A percentile compares a stretch with the other conserved stretches of the same genome.
Evolutionary conservation across 2,888 invertebrate species (phyloP).

Genomic region (Drosophila nigritarsus): DNA sequence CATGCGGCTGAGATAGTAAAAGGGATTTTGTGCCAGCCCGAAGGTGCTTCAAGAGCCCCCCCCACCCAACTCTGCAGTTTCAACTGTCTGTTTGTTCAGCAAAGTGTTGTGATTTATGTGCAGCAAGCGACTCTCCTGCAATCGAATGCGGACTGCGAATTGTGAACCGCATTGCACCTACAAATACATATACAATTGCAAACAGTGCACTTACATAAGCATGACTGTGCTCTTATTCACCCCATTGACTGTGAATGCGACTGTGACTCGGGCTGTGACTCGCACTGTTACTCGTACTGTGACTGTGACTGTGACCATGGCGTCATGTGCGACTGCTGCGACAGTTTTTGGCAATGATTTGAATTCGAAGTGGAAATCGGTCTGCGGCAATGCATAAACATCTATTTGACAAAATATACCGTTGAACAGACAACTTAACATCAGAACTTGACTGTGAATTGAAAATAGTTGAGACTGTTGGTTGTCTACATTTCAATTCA

Average conservation of each 20-base stretch:
- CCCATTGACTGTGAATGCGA: constrained; percentile 4
- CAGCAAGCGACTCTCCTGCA: constrained; percentile 36
- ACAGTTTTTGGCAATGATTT: constrained; percentile 37
- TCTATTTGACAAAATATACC: constrained; percentile 18
- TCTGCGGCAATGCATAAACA: constrained; percentile 45
- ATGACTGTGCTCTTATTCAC: neutral
- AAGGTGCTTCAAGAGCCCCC: constrained; percentile 5
- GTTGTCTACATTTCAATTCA: neutral
- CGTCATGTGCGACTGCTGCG: constrained; percentile 47
- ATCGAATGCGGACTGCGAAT: constrained; percentile 52
- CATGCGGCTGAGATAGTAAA: constrained; percentile 57
- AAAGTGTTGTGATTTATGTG: constrained; percentile 70
- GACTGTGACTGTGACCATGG: constrained; percentile 40
- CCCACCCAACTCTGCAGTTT: neutral
- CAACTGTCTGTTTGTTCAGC: constrained; percentile 53
- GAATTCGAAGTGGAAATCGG: constrained; percentile 22
- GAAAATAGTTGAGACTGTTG: neutral
- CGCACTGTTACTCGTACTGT: constrained; percentile 5
- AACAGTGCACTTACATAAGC: neutral
- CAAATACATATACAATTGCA: neutral
- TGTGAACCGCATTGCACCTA: constrained; percentile 25
- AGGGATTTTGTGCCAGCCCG: constrained; percentile 40
- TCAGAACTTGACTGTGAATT: neutral
- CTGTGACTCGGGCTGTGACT: neutral
- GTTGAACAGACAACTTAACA: neutral